These are phyloP conservation scores for Drosophila aff. DNA, from an alignment of 1,140 invertebrate species.

Conservation along the genomic window DNA sequence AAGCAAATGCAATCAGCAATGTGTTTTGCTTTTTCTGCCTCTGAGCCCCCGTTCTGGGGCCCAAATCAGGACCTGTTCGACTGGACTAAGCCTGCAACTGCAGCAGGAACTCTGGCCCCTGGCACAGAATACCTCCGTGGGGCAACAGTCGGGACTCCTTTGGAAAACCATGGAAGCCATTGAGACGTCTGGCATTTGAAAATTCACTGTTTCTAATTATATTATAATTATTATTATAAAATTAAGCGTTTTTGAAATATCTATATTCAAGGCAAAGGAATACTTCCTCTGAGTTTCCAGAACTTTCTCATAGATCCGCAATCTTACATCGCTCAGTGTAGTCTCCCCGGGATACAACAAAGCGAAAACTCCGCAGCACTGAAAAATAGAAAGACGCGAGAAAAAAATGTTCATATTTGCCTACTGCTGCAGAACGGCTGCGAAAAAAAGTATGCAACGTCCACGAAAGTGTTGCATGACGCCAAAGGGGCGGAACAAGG, in stretches of 20 bases:
- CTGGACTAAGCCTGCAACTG: conserved; percentile 40
- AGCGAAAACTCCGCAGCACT: conserved; percentile 47
- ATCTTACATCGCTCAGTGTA: conserved; percentile 32
- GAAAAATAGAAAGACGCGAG: conserved; percentile 59
- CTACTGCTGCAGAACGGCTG: conserved; percentile 53
- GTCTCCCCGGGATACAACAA: conserved; percentile 24
- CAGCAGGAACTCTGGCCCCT: conserved; percentile 7
- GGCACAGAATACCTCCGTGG: neutral
- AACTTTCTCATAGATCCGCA: no score
- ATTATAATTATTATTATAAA: neutral
- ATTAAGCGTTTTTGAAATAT: no score
- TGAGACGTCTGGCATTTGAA: neutral
- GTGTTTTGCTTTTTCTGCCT: conserved; percentile 62
- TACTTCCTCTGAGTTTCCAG: neutral
- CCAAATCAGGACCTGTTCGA: conserved; percentile 51
- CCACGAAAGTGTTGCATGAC: conserved; percentile 60
- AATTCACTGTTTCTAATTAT: neutral
- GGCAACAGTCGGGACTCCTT: neutral
- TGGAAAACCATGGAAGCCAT: neutral
- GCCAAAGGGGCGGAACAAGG: conserved; percentile 52
- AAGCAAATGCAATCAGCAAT: conserved; percentile 71
- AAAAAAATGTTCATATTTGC: conserved; percentile 57
- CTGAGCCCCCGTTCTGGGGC: conserved; percentile 24
- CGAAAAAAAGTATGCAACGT: conserved; percentile 50
- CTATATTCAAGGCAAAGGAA: no score